Conservation (phyloP, 2,113 vertebrate genomes). For the Platichthys flesus region DNA sequence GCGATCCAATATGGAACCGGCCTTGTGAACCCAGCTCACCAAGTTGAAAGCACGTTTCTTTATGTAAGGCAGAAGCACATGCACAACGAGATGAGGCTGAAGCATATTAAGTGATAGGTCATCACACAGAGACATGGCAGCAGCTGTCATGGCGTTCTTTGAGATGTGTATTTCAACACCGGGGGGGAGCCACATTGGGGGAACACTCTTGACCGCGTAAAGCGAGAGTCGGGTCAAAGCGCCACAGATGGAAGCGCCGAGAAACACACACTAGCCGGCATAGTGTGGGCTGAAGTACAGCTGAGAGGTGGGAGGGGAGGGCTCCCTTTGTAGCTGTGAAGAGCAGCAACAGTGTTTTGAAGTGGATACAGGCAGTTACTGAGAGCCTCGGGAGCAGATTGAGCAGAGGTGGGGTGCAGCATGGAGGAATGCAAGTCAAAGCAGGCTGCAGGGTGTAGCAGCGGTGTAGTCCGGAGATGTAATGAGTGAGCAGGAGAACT, state of each 20-base stretch:
- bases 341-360: slow-evolving; percentile 71
- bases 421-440: slow-evolving; percentile 62
- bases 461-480: neutral
- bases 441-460: slow-evolving; percentile 46
- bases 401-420: slow-evolving; percentile 57
- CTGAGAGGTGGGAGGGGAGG: slow-evolving; percentile 56
- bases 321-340: slow-evolving; percentile 65
- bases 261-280: slow-evolving; percentile 42
- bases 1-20: neutral
- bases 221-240: slow-evolving; percentile 49
- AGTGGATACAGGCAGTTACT: slow-evolving; percentile 72
- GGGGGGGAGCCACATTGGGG: slow-evolving; percentile 11
- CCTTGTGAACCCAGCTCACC: neutral
- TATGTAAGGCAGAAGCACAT: slow-evolving; percentile 14
- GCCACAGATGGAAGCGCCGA: slow-evolving; percentile 49
- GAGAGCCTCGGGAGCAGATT: slow-evolving; percentile 58
- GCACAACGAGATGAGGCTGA: slow-evolving; percentile 17
- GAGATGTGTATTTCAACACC: slow-evolving; percentile 52
- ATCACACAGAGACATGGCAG: slow-evolving; percentile 27
- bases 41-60: slow-evolving; percentile 13
- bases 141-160: slow-evolving; percentile 15
- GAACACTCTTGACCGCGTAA: slow-evolving; percentile 48
- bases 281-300: slow-evolving; percentile 53
- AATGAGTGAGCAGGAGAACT: slow-evolving; percentile 13
- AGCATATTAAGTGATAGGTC: slow-evolving; percentile 16